phyloP scores from a whole-genome alignment of 2,888 invertebrate species.

The Brassicogethes aeneus region DNA sequence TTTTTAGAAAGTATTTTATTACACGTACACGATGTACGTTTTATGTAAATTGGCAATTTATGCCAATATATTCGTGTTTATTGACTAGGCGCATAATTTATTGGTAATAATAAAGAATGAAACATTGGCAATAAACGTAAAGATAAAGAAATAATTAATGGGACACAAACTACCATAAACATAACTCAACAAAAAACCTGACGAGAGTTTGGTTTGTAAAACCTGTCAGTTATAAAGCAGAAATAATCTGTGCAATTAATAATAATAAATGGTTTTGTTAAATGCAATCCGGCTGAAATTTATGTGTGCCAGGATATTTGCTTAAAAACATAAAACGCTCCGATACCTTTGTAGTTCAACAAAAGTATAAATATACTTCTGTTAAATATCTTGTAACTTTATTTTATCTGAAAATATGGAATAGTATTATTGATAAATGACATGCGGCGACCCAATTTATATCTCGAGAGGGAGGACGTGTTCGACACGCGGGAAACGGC shows the following conservation, averaged over 20 bases:
- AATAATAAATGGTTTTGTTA: constrained; percentile 22
- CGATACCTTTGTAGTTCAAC: constrained; percentile 10
- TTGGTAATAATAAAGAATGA: too few relatives aligned
- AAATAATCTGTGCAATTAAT: constrained; percentile 18
- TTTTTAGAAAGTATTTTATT: too few relatives aligned
- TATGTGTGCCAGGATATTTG: constrained; percentile 15
- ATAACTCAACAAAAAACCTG: not conserved
- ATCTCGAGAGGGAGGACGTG: constrained; percentile 5
- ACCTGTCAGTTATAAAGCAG: constrained; percentile 9
- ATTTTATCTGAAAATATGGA: not conserved
- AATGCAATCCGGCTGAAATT: constrained; percentile 18
- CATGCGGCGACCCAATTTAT: not conserved
- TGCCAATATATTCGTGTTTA: too few relatives aligned
- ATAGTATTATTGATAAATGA: not conserved
- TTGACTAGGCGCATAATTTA: too few relatives aligned
- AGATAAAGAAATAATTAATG: not conserved
- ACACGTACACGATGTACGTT: too few relatives aligned
- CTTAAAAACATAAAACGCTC: constrained; percentile 10
- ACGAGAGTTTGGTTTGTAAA: constrained; percentile 4
- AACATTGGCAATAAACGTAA: too few relatives aligned
- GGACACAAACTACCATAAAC: not conserved
- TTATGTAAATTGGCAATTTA: too few relatives aligned
- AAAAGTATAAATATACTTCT: constrained; percentile 9
- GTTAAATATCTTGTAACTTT: constrained; percentile 3
- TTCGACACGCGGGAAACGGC: constrained; percentile 5